Evolutionary conservation across 2,797 vertebrate genomes (phyloP), one percentile per base, ranked within the genome.

Genomic region (Hafferia zeledoni): DNA sequence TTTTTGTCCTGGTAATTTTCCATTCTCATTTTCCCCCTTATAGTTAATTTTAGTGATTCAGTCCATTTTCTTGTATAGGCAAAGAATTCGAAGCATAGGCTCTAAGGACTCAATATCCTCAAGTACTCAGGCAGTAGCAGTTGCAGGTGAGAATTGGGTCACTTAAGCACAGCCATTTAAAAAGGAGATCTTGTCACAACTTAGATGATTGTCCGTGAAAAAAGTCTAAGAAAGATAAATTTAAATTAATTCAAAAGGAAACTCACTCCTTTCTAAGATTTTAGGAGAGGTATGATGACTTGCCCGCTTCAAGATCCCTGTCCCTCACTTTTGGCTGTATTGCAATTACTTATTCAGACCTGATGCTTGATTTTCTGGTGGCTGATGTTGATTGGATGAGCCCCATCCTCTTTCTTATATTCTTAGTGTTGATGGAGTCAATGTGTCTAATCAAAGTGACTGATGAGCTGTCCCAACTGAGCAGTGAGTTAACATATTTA

Each of bases 1-100:
- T 46, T 77, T 49, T 33, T 72, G 17, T 67, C 50, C 47, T 35
- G 23, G 74, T 88, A 88, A 64, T 91, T 96, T 96, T 95, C 92
- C 69, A 49, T 89, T 83, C 28, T 6, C 5, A 5, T 86, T 94
- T 87, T 3, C 31, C 37, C 6, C 11, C 90, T 93, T 95, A 94
- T 57, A 39, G 13, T n/a, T 71, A 59, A 59, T 77, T 90, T 91
- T 49, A 82, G 9, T 52, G 18, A 65, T 83, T 53, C 44, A n/a
- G 15, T 28, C 39, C 3, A 15, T 68, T 75, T 76, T 16, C 12
- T 25, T 79, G 31, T 49, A 31, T 9, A 10, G 19, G 15, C 18
- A 84, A 13, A 64, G 31, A 77, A 63, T 89, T 2, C 63, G 47
- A 90, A 81, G 23, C 8, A 24, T 39, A 4, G 3, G 61, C 43